Conservation (phyloP, 2,888 invertebrate species). For the Drosophila macrothrix region DNA sequence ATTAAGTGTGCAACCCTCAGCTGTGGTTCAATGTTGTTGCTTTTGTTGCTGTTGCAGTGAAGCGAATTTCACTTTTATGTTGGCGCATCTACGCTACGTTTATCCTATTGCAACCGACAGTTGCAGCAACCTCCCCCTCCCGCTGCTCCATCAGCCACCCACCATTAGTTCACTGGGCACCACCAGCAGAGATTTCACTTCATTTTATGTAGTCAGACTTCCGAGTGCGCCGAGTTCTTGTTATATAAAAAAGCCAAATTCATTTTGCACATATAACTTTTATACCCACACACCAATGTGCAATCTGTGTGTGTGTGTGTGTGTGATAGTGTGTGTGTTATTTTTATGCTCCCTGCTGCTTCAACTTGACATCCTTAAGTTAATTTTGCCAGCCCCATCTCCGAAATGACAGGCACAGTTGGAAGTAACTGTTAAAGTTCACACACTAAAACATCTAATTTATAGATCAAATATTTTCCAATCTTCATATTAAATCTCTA, state of each 20-base stretch:
- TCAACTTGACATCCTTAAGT: conserved; percentile 68
- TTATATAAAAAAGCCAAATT: conserved; percentile 82
- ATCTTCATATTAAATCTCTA: background rate
- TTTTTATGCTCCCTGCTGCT: conserved; percentile 59
- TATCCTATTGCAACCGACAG: conserved; percentile 58
- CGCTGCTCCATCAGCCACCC: conserved; percentile 2
- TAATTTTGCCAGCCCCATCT: conserved; percentile 68
- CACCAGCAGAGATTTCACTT: conserved; percentile 79
- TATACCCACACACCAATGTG: conserved; percentile 30
- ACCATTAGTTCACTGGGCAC: conserved; percentile 68
- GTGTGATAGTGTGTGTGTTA: conserved; percentile 10
- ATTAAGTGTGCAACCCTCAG: conserved; percentile 67
- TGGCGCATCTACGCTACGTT: conserved; percentile 65
- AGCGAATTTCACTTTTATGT: conserved; percentile 76
- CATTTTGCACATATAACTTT: conserved; percentile 79
- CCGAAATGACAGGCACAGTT: conserved; percentile 23
- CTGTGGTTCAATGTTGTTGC: conserved; percentile 44
- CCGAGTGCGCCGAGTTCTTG: conserved; percentile 73
- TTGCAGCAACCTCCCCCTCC: background rate
- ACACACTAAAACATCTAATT: conserved; percentile 11
- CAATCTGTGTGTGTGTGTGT: conserved; percentile 3
- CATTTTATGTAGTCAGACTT: conserved; percentile 81
- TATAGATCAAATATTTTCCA: conserved; percentile 9
- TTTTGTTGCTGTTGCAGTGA: conserved; percentile 26
- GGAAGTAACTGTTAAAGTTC: conserved; percentile 9